phyloP scores from a whole-genome alignment of 1,140 invertebrate genomes.

The Bombus confusus region DNA sequence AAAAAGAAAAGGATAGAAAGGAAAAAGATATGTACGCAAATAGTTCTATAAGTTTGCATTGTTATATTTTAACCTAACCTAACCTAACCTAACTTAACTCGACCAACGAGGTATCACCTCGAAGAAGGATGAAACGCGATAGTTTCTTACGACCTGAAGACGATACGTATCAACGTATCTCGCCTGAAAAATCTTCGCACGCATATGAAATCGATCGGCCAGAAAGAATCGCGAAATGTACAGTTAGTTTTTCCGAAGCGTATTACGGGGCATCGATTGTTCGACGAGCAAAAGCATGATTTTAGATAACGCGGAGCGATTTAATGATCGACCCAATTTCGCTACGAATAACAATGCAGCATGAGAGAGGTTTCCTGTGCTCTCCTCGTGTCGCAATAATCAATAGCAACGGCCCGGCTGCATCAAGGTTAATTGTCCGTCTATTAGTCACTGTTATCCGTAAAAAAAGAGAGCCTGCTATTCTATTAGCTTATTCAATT shows the following conservation, averaged over 20 bases:
- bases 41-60: too few relatives aligned
- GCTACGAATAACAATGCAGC: constrained; percentile 25
- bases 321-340: constrained; percentile 51
- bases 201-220: not conserved
- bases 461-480: not conserved
- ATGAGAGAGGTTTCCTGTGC: constrained; percentile 38
- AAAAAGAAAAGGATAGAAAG: too few relatives aligned
- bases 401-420: constrained; percentile 4
- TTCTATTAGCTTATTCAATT: too few relatives aligned
- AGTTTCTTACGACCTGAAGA: not conserved
- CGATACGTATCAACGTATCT: constrained; percentile 3
- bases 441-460: constrained; percentile 17
- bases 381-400: constrained; percentile 26
- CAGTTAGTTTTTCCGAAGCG: constrained; percentile 15
- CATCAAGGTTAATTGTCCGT: constrained; percentile 41
- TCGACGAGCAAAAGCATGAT: not conserved
- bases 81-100: not conserved
- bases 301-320: constrained; percentile 34
- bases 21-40: too few relatives aligned
- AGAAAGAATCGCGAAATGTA: not conserved
- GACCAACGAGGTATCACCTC: not conserved
- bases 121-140: not conserved
- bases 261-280: constrained; percentile 19
- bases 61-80: not conserved
- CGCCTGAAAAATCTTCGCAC: constrained; percentile 16